phyloP scores from a whole-genome alignment of 2,888 invertebrate species.

The Blomia tropicalis region DNA sequence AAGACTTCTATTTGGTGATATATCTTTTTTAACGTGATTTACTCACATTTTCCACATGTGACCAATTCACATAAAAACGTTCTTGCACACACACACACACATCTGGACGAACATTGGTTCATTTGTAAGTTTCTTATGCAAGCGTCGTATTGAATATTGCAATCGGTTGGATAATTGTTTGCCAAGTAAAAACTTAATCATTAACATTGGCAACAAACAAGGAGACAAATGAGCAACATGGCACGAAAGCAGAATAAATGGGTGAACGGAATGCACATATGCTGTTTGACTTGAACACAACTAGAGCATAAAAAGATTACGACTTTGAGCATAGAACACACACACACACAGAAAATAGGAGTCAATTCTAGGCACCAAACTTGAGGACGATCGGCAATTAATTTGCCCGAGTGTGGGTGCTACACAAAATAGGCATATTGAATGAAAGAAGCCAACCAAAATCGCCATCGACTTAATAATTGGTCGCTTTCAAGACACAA shows the following conservation, averaged over 20 bases:
- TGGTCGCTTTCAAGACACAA: slow-evolving; percentile 4
- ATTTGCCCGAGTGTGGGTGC: neutral
- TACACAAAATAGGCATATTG: neutral
- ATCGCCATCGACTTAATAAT: slow-evolving; percentile 5
- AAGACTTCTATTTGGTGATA: neutral
- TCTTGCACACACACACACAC: neutral
- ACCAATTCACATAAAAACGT: too few relatives aligned
- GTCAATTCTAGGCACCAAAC: neutral
- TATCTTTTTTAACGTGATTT: neutral
- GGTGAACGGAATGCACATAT: neutral
- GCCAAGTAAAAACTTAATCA: neutral
- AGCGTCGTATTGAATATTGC: too few relatives aligned
- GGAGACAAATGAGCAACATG: slow-evolving; percentile 11
- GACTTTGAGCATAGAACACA: neutral
- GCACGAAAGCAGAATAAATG: neutral
- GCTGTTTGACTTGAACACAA: neutral
- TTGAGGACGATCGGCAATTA: slow-evolving; percentile 1
- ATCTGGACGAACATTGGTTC: neutral
- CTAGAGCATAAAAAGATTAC: slow-evolving; percentile 3
- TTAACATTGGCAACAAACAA: neutral
- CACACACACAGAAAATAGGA: too few relatives aligned
- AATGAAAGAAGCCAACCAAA: neutral
- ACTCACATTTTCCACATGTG: too few relatives aligned
- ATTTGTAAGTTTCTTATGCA: too few relatives aligned
- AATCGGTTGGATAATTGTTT: slow-evolving; percentile 12